Conservation (phyloP, 2,797 vertebrate species). For the Alosa sapidissima region DNA sequence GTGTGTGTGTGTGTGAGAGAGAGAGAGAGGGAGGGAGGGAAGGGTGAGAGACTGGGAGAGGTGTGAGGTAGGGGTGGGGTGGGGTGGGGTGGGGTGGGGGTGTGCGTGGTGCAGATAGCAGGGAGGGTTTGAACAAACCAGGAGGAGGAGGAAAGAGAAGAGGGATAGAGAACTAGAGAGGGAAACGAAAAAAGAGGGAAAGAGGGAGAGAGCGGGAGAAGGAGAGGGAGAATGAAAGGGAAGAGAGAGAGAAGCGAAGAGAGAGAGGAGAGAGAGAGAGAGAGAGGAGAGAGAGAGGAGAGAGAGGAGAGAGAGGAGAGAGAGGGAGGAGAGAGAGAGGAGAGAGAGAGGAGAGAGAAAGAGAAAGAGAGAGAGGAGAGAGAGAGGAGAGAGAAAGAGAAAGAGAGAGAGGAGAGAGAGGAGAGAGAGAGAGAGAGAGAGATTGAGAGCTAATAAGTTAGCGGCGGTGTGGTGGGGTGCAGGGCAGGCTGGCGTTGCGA, state of each 20-base stretch:
- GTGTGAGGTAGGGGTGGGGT: background rate
- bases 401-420: background rate
- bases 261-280: background rate
- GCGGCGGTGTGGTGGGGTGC: background rate
- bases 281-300: background rate
- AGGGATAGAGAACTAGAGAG: background rate
- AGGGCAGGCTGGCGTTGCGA: background rate
- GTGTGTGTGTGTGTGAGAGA: background rate
- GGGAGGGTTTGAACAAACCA: conserved; percentile 3
- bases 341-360: background rate
- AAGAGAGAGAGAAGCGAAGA: background rate
- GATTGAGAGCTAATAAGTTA: background rate
- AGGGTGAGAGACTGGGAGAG: background rate
- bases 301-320: background rate
- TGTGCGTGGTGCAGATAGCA: background rate
- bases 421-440: background rate
- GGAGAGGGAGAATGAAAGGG: background rate
- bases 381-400: no score
- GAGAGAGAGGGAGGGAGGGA: conserved; percentile 15
- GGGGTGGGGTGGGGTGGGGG: no score
- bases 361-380: background rate
- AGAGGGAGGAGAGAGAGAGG: background rate
- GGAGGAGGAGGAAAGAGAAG: background rate
- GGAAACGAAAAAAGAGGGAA: background rate
- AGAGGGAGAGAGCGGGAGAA: background rate